Percentiles rank a stretch among this genome's conserved stretches.
Conservation (phyloP, 2,113 vertebrate genomes). For the Malaclemys terrapin region DNA sequence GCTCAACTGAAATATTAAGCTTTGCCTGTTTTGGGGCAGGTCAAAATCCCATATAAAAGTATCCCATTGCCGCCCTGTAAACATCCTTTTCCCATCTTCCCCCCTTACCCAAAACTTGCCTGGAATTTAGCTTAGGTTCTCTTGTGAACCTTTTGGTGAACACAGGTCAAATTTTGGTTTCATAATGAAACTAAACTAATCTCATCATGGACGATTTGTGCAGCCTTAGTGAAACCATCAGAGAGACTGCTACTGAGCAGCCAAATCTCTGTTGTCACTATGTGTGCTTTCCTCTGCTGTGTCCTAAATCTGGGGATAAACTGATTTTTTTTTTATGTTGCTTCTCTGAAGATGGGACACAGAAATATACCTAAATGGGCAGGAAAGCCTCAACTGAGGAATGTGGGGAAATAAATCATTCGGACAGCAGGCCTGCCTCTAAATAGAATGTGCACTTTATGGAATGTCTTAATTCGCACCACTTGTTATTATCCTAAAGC, state of each 20-base stretch:
- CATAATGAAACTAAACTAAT: background rate
- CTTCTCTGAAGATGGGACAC: background rate
- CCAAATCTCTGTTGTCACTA: background rate
- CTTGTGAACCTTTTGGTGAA: background rate
- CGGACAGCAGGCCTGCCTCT: background rate
- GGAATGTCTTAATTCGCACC: background rate
- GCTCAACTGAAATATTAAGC: background rate
- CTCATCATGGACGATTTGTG: background rate
- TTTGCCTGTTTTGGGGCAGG: background rate
- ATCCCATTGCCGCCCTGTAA: background rate
- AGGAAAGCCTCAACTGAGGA: background rate
- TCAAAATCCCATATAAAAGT: background rate
- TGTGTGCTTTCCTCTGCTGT: background rate
- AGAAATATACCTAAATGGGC: background rate
- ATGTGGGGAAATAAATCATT: background rate
- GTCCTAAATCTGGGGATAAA: background rate
- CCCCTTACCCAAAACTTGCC: background rate
- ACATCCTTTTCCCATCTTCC: background rate
- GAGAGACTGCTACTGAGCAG: background rate
- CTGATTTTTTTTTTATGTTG: background rate
- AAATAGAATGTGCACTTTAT: background rate
- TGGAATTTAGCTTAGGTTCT: background rate
- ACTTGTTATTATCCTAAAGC: background rate
- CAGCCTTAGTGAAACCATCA: background rate
- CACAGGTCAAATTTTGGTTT: background rate